phyloP scores from a whole-genome alignment of 2,797 vertebrate species.

The Lophotriccus pileatus region DNA sequence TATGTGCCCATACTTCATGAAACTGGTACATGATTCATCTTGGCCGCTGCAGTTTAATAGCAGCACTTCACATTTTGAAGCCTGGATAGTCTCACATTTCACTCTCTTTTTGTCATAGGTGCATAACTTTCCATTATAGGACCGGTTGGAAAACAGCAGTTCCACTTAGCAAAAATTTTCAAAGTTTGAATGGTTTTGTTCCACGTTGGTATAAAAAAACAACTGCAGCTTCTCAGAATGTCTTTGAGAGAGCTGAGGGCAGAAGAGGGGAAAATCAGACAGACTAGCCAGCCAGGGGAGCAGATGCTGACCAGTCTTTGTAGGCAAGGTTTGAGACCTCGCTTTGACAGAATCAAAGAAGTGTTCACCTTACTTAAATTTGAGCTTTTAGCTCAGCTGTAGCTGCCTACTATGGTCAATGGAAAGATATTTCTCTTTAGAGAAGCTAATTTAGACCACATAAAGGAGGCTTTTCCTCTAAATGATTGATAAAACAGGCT shows the following conservation, averaged over 20 bases:
- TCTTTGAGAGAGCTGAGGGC: not conserved
- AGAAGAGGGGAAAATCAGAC: not conserved
- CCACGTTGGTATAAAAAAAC: not conserved
- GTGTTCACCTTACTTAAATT: not conserved
- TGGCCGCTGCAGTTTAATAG: not conserved
- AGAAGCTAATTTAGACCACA: constrained; percentile 2
- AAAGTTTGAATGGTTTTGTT: not conserved
- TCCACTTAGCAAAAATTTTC: not conserved
- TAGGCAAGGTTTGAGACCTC: not conserved
- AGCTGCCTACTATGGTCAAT: not conserved
- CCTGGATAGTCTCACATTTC: constrained; percentile 10
- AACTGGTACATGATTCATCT: not conserved
- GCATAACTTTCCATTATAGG: constrained; percentile 9
- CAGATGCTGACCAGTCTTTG: not conserved
- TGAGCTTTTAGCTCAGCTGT: constrained; percentile 1
- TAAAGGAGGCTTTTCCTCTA: not conserved
- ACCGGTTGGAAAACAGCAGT: not conserved
- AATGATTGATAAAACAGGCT: not conserved
- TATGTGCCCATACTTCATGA: not conserved
- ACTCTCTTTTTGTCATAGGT: not conserved
- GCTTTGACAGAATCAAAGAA: not conserved
- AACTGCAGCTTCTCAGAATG: not conserved
- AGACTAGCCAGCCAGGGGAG: not conserved
- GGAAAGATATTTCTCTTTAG: not conserved
- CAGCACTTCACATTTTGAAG: not conserved